Percentiles rank a stretch among this genome's conserved stretches.
phyloP scores from a whole-genome alignment of 2,888 invertebrate genomes.

The Archaeoteleia sp. region DNA sequence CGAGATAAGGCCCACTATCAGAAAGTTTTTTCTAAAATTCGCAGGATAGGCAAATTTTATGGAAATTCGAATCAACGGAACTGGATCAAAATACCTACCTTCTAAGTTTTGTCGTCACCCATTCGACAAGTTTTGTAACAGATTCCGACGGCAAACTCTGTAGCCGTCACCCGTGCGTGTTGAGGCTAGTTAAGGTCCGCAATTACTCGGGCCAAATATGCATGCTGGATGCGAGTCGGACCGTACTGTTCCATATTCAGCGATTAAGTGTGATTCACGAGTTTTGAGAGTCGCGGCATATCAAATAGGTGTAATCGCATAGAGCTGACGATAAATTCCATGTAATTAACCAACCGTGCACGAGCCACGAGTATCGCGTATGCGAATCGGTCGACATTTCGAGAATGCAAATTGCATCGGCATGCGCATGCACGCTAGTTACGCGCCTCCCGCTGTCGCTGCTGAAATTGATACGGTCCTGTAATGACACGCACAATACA shows the following conservation, averaged over 20 bases:
- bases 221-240: constrained; percentile 58
- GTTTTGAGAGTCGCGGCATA: constrained; percentile 70
- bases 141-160: constrained; percentile 11
- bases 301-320: constrained; percentile 68
- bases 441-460: constrained; percentile 37
- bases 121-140: not conserved
- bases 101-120: too few relatives aligned
- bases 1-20: too few relatives aligned
- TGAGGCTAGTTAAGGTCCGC: constrained; percentile 64
- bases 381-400: constrained; percentile 45
- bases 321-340: constrained; percentile 65
- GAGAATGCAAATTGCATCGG: constrained; percentile 55
- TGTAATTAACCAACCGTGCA: constrained; percentile 64
- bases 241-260: constrained; percentile 70
- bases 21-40: too few relatives aligned
- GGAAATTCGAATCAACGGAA: too few relatives aligned
- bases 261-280: constrained; percentile 72
- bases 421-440: constrained; percentile 4
- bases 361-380: constrained; percentile 42
- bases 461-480: constrained; percentile 39
- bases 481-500: constrained; percentile 17
- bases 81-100: too few relatives aligned
- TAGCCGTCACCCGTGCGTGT: constrained; percentile 62
- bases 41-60: too few relatives aligned
- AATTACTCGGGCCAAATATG: constrained; percentile 66